Conservation (phyloP, 2,113 vertebrate species). For the Aix galericulata region DNA sequence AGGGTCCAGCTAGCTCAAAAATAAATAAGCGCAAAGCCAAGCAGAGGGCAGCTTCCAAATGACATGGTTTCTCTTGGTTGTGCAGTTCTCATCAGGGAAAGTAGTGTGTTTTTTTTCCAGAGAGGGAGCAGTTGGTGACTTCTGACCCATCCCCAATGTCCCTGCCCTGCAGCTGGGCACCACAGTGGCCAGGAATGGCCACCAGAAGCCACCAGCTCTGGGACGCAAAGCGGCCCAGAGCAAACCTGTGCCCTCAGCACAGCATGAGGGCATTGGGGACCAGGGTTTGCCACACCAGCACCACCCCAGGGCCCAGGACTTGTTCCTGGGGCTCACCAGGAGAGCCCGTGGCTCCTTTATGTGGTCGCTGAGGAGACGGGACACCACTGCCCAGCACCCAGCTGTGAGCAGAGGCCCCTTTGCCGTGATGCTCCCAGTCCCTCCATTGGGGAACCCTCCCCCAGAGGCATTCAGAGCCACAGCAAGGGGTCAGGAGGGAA, state of each 20-base stretch:
- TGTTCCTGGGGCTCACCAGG: not conserved
- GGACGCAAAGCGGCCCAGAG: not conserved
- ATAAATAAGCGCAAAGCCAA: not conserved
- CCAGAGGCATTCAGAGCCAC: not conserved
- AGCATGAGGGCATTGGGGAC: not conserved
- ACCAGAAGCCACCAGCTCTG: not conserved
- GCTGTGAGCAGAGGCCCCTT: not conserved
- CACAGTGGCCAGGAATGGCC: not conserved
- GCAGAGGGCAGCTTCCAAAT: constrained; percentile 7
- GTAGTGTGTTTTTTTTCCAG: not conserved
- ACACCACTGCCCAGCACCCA: not conserved
- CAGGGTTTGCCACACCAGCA: not conserved
- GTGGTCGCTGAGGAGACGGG: rapidly evolving
- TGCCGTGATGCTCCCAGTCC: not conserved
- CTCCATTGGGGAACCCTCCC: not conserved
- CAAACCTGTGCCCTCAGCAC: not conserved
- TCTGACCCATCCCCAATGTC: not conserved
- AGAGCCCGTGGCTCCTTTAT: not conserved
- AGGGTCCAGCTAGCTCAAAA: not conserved
- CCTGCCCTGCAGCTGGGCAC: not conserved
- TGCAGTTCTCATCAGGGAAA: not conserved
- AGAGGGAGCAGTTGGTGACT: not conserved
- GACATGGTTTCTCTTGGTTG: not conserved
- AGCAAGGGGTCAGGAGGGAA: not conserved
- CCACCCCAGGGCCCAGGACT: not conserved